Evolutionary conservation across 2,113 vertebrate genomes (phyloP).

Genomic region (Larimichthys crocea): DNA sequence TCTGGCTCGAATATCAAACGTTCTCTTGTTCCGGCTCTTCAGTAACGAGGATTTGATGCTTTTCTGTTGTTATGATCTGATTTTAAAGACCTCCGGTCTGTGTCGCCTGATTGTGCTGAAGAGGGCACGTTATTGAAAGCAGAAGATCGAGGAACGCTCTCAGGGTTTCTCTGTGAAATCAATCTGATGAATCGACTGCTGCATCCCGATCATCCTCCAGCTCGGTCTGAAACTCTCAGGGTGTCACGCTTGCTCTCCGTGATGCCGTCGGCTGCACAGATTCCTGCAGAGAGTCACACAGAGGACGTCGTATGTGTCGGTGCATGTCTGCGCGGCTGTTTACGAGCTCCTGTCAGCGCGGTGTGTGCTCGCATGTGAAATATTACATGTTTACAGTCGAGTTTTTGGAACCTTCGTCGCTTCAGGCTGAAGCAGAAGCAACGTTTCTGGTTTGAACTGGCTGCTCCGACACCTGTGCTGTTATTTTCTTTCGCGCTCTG

Average conservation of each 20-base stretch:
- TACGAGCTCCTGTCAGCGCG: slow-evolving; percentile 3
- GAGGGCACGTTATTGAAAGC: too few relatives aligned
- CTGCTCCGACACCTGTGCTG: not conserved
- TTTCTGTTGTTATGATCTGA: too few relatives aligned
- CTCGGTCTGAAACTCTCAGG: not conserved
- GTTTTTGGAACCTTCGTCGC: not conserved
- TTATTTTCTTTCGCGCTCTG: not conserved
- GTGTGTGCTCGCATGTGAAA: slow-evolving; percentile 3
- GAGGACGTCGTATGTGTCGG: slow-evolving; percentile 18
- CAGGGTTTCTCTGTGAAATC: too few relatives aligned
- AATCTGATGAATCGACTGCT: too few relatives aligned
- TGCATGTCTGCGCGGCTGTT: slow-evolving; percentile 31
- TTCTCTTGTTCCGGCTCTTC: too few relatives aligned
- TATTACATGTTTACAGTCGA: slow-evolving; percentile 1
- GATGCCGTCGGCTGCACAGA: slow-evolving; percentile 18
- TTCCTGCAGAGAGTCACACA: slow-evolving; percentile 16
- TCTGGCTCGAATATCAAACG: too few relatives aligned
- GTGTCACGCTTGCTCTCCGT: slow-evolving; percentile 55
- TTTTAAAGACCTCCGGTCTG: too few relatives aligned
- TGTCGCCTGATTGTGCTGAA: too few relatives aligned
- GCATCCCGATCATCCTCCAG: not conserved
- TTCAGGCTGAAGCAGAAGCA: not conserved
- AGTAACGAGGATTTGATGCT: too few relatives aligned
- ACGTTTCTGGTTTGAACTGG: slow-evolving; percentile 23
- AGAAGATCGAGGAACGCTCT: too few relatives aligned